Conservation (phyloP, 30 jellyfish, hydroid and myxozoan species). For the Hydractinia echinata region DNA sequence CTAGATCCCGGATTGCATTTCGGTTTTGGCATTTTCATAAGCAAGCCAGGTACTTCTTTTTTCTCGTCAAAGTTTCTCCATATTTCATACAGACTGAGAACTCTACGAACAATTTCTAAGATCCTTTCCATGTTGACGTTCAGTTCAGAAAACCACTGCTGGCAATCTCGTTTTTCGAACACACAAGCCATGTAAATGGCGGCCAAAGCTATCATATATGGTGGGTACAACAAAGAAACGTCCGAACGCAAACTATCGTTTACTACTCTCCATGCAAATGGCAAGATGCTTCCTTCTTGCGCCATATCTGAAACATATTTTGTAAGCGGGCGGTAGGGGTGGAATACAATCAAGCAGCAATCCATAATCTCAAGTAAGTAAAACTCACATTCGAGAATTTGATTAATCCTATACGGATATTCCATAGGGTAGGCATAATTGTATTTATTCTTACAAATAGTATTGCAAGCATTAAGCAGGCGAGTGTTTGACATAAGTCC, state of each 20-base stretch:
- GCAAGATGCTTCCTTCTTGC: slow-evolving; percentile 64
- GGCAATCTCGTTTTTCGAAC: slow-evolving; percentile 78
- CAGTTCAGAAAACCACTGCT: slow-evolving; percentile 90
- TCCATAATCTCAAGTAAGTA: slow-evolving; percentile 73
- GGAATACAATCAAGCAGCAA: slow-evolving; percentile 80
- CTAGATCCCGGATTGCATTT: slow-evolving; percentile 71
- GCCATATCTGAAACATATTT: slow-evolving; percentile 91
- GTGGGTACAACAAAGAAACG: slow-evolving; percentile 72
- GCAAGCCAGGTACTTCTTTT: slow-evolving; percentile 56
- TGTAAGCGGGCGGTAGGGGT: slow-evolving; percentile 81
- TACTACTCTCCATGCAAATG: slow-evolving; percentile 83
- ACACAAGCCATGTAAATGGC: slow-evolving; percentile 94
- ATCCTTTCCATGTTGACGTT: slow-evolving; percentile 69
- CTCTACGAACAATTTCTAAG: slow-evolving; percentile 60
- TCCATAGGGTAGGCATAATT: slow-evolving; percentile 82
- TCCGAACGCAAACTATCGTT: slow-evolving; percentile 82
- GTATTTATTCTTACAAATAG: slow-evolving; percentile 61
- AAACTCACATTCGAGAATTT: slow-evolving; percentile 90
- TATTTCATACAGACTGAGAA: slow-evolving; percentile 72
- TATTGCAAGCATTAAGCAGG: slow-evolving; percentile 59
- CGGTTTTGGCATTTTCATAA: slow-evolving; percentile 89
- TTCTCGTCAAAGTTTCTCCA: slow-evolving; percentile 87
- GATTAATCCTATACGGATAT: slow-evolving; percentile 74
- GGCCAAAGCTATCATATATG: slow-evolving; percentile 78
- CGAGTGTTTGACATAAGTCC: slow-evolving; percentile 73